phyloP scores from a whole-genome alignment of 2,888 invertebrate genomes.

The Ennomos fuscantarius region DNA sequence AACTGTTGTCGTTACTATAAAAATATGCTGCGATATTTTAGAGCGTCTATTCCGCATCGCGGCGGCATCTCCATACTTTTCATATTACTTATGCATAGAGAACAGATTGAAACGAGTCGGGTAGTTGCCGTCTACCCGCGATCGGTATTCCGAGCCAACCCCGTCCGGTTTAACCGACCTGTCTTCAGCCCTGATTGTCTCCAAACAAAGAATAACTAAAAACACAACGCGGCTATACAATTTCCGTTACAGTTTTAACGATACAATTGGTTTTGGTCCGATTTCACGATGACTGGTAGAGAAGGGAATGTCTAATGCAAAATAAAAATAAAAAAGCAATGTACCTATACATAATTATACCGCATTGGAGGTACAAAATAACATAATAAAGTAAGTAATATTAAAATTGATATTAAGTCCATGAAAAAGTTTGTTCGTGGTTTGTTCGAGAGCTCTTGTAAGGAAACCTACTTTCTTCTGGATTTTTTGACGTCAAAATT shows the following conservation, averaged over 20 bases:
- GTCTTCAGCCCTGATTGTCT: conserved; percentile 72
- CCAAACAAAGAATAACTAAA: conserved; percentile 67
- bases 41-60: conserved; percentile 70
- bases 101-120: conserved; percentile 81
- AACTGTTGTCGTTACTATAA: conserved; percentile 74
- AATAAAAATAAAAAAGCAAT: no score
- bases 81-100: conserved; percentile 84
- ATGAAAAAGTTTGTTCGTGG: no score
- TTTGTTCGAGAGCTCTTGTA: no score
- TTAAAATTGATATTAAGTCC: no score
- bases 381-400: no score
- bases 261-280: conserved; percentile 32
- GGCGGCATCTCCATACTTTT: conserved; percentile 79
- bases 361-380: no score
- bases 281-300: conserved; percentile 33
- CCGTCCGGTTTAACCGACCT: conserved; percentile 71
- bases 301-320: neutral
- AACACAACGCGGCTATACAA: conserved; percentile 41
- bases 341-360: no score
- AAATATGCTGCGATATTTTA: conserved; percentile 80
- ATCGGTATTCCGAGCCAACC: conserved; percentile 77
- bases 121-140: conserved; percentile 78
- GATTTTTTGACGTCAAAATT: no score
- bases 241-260: conserved; percentile 42
- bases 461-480: no score